These are phyloP conservation scores for Echinops telfairi DNA, from an alignment of 2,113 vertebrate genomes.

Conservation along the genomic window DNA sequence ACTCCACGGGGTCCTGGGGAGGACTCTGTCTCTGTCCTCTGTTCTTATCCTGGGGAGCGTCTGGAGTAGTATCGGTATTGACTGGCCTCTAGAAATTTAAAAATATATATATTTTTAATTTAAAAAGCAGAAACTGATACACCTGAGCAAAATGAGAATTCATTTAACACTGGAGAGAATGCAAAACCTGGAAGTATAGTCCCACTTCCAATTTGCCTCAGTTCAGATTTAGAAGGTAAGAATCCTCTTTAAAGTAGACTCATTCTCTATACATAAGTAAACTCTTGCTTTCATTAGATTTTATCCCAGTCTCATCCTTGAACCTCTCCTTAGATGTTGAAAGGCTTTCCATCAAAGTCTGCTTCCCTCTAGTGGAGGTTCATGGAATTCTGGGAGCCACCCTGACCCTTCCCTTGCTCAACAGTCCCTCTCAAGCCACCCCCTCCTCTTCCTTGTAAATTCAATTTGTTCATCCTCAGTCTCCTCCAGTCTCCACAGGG, in stretches of 20 bases:
- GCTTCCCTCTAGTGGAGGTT: background rate
- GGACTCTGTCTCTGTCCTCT: constrained; percentile 82
- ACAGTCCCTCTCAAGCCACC: background rate
- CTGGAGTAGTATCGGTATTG: constrained; percentile 91
- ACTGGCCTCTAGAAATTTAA: constrained; percentile 85
- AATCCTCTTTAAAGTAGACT: background rate
- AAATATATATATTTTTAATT: no score
- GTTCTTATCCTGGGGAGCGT: constrained; percentile 92
- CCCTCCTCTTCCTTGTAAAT: background rate
- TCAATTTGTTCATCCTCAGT: background rate
- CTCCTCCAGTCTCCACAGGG: background rate
- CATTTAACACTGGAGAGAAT: background rate
- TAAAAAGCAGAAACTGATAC: background rate
- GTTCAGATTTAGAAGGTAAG: background rate
- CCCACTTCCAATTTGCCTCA: background rate
- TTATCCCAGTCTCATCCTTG: constrained; percentile 5
- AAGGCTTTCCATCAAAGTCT: background rate
- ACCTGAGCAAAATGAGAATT: background rate
- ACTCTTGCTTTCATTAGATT: background rate
- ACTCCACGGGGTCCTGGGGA: constrained; percentile 88
- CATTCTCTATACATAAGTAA: background rate
- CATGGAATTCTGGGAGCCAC: background rate
- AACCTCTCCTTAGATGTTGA: constrained; percentile 41
- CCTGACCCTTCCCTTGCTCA: background rate
- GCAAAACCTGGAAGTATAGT: background rate